These are phyloP conservation scores for Pogonomyrmex barbatus DNA, from an alignment of 1,140 invertebrate species.

Conservation along the genomic window DNA sequence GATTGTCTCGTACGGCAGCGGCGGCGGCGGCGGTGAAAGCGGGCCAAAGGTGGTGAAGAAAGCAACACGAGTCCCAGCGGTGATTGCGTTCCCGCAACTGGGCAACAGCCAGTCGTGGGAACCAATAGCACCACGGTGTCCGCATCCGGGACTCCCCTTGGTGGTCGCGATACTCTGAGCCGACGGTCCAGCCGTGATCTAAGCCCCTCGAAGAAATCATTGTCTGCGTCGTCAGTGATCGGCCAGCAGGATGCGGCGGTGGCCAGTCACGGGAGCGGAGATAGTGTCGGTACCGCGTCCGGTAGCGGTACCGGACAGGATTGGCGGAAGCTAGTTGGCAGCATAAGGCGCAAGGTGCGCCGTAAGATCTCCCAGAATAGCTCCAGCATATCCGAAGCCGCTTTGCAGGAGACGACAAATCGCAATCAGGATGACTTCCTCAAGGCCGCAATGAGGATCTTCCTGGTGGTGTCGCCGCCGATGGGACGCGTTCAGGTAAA, in stretches of 20 bases:
- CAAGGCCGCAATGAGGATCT: constrained; percentile 89
- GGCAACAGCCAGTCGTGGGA: constrained; percentile 55
- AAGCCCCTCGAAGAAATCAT: constrained; percentile 79
- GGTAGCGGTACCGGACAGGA: constrained; percentile 79
- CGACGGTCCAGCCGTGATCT: constrained; percentile 81
- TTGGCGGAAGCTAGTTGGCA: constrained; percentile 85
- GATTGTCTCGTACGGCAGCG: constrained; percentile 65
- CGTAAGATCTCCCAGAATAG: constrained; percentile 78
- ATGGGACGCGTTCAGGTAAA: constrained; percentile 88
- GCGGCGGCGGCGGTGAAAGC: constrained; percentile 43
- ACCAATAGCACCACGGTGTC: constrained; percentile 81
- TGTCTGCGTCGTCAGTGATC: constrained; percentile 56
- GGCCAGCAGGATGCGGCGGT: constrained; percentile 64
- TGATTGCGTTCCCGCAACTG: constrained; percentile 38
- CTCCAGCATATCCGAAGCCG: constrained; percentile 77
- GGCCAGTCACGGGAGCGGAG: constrained; percentile 62
- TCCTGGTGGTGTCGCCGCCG: constrained; percentile 89
- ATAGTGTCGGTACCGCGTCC: constrained; percentile 66
- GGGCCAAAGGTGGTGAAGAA: constrained; percentile 17
- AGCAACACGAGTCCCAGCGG: constrained; percentile 24
- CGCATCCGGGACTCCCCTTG: constrained; percentile 78
- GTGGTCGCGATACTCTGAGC: constrained; percentile 80
- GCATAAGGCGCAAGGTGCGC: constrained; percentile 83
- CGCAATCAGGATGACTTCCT: constrained; percentile 87
- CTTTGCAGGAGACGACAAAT: constrained; percentile 73